Evolutionary conservation across 2,888 invertebrate genomes (phyloP).

Genomic region (Himalopsyche tibetana): DNA sequence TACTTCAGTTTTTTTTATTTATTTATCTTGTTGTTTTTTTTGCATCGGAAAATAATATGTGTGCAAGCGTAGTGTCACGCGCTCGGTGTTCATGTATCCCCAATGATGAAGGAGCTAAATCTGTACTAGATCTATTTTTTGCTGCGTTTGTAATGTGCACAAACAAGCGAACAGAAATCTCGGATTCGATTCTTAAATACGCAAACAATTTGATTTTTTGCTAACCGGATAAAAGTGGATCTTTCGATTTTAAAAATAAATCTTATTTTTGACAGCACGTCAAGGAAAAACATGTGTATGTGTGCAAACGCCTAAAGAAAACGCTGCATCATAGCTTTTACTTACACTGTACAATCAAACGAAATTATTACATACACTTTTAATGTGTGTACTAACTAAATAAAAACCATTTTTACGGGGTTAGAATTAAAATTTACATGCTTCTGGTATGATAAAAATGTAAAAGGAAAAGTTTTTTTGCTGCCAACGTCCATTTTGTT

Average conservation of each 20-base stretch:
- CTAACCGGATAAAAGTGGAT: constrained; percentile 37
- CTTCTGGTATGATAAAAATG: too few species aligned
- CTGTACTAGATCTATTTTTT: constrained; percentile 42
- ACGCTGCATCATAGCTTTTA: too few species aligned
- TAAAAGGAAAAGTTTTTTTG: too few species aligned
- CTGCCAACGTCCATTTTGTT: too few species aligned
- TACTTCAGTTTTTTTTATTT: not conserved
- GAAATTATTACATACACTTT: too few species aligned
- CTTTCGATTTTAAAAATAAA: constrained; percentile 27
- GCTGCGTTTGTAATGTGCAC: constrained; percentile 40
- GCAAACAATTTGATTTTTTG: constrained; percentile 30
- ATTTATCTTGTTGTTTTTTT: constrained; percentile 3
- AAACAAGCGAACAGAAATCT: constrained; percentile 24
- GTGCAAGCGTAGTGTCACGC: constrained; percentile 38
- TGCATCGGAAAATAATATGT: not conserved
- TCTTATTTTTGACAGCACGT: constrained; percentile 35
- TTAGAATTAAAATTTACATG: too few species aligned
- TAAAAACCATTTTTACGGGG: too few species aligned
- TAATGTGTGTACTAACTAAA: too few species aligned
- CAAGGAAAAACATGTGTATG: constrained; percentile 1
- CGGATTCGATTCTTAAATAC: constrained; percentile 40
- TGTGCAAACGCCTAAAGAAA: not conserved
- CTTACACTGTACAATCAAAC: too few species aligned
- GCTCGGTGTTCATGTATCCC: constrained; percentile 32
- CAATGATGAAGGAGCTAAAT: constrained; percentile 36